Conservation (phyloP, 2,797 vertebrate species). For the Tokudaia muenninki region DNA sequence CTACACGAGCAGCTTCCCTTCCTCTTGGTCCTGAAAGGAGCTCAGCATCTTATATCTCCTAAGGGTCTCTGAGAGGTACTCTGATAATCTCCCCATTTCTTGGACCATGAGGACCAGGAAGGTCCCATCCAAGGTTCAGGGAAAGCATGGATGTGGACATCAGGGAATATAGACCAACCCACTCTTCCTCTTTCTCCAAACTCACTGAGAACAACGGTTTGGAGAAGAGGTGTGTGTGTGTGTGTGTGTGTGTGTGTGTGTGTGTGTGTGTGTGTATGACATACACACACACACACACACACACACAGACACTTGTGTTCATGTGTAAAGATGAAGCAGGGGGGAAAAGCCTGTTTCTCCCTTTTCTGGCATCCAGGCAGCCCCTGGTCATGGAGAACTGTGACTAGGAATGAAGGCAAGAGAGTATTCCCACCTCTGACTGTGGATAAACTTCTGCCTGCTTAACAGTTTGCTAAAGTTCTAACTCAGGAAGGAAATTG, state of each 20-base stretch:
- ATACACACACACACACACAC: too few species aligned
- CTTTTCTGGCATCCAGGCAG: not conserved
- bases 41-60: not conserved
- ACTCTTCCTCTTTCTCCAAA: not conserved
- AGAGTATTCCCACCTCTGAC: not conserved
- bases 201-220: not conserved
- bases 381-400: not conserved
- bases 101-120: not conserved
- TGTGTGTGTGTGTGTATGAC: not conserved
- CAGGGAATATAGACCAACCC: not conserved
- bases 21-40: not conserved
- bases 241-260: not conserved
- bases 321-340: not conserved
- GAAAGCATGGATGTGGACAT: not conserved
- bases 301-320: too few species aligned
- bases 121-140: not conserved
- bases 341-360: not conserved
- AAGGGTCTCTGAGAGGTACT: slow-evolving; percentile 11
- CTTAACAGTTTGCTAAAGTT: slow-evolving; percentile 43
- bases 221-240: not conserved
- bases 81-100: not conserved
- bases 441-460: slow-evolving; percentile 2
- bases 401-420: not conserved
- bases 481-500: slow-evolving; percentile 57
- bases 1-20: not conserved